Conservation (phyloP, 2,888 invertebrate species). For the Leptinotarsa haldemani region DNA sequence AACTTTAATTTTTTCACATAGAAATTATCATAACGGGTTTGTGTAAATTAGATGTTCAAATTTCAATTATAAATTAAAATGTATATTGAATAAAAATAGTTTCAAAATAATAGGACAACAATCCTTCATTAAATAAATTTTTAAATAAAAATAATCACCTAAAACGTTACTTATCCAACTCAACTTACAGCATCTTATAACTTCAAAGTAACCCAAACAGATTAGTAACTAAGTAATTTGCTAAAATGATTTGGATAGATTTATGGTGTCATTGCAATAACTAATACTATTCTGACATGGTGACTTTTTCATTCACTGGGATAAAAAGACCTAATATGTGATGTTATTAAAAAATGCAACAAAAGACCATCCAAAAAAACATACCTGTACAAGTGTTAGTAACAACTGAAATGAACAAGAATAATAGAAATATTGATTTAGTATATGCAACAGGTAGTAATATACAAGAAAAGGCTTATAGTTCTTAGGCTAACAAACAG, state of each 20-base stretch:
- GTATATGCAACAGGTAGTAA: too few relatives aligned
- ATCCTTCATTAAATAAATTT: background rate
- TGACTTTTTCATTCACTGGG: conserved; percentile 1
- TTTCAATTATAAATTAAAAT: too few relatives aligned
- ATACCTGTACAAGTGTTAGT: too few relatives aligned
- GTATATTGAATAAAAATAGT: too few relatives aligned
- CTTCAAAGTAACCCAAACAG: background rate
- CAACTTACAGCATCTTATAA: background rate
- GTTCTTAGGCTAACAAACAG: too few relatives aligned
- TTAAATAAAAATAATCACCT: background rate
- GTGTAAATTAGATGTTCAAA: too few relatives aligned
- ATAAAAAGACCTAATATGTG: background rate
- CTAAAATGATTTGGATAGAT: background rate
- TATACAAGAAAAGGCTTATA: too few relatives aligned
- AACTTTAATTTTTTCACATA: too few relatives aligned
- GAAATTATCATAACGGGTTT: too few relatives aligned
- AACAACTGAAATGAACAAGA: background rate
- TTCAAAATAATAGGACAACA: background rate
- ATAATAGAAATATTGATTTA: too few relatives aligned
- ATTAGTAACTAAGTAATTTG: background rate
- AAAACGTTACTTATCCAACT: too few relatives aligned
- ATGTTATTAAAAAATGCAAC: background rate
- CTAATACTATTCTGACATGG: conserved; percentile 12
- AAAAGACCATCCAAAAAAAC: background rate
- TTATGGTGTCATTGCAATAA: background rate